Conservation (phyloP, 2,113 vertebrate genomes). For the Uria lomvia region DNA sequence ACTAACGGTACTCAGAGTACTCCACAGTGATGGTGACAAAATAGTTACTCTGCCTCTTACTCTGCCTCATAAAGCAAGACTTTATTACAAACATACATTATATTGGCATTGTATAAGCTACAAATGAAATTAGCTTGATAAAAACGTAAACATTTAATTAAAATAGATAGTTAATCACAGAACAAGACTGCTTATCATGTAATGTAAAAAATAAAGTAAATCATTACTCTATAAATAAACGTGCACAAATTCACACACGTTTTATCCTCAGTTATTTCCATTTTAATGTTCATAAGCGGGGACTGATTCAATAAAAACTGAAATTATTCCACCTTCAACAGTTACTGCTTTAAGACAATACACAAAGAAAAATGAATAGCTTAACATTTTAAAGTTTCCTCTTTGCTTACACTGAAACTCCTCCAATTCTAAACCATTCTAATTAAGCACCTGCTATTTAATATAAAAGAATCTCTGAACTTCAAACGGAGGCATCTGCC, state of each 20-base stretch:
- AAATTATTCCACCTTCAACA: background rate
- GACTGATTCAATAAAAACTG: background rate
- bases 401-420: background rate
- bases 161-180: background rate
- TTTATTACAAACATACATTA: background rate
- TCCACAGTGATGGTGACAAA: background rate
- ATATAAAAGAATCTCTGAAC: background rate
- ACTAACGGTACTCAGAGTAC: background rate
- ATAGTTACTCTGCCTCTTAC: background rate
- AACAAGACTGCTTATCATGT: background rate
- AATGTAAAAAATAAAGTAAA: slow-evolving; percentile 5
- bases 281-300: background rate
- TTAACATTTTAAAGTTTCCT: background rate
- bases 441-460: background rate
- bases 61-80: background rate
- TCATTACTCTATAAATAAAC: background rate
- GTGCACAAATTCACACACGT: background rate
- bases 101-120: background rate
- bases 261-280: background rate
- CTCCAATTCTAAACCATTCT: background rate
- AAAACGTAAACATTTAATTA: slow-evolving; percentile 32
- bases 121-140: slow-evolving; percentile 10
- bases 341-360: background rate
- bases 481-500: background rate
- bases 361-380: background rate